These are phyloP conservation scores for Eledone cirrhosa DNA, from an alignment of 2,888 invertebrate genomes.

Conservation along the genomic window DNA sequence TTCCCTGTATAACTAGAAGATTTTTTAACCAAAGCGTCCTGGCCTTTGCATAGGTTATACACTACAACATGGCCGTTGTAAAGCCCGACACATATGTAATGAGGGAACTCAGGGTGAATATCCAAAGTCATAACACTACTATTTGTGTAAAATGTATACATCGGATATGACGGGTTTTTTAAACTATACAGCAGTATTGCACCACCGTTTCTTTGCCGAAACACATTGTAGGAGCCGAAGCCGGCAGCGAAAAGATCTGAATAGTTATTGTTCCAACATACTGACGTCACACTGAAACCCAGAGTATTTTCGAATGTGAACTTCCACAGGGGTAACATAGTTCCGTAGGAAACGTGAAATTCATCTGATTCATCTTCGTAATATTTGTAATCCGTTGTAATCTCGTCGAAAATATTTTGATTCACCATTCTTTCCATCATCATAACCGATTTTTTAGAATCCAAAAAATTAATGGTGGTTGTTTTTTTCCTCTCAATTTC, in stretches of 20 bases:
- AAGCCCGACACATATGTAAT: neutral
- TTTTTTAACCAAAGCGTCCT: neutral
- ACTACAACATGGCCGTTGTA: neutral
- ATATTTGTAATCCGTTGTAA: neutral
- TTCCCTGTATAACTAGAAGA: neutral
- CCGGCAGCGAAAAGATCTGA: neutral
- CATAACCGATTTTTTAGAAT: neutral
- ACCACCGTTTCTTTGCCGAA: neutral
- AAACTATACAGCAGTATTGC: neutral
- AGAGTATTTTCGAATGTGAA: neutral
- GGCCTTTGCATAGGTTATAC: neutral
- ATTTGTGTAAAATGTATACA: neutral
- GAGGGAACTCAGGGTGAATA: neutral
- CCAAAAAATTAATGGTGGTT: neutral
- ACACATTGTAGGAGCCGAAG: neutral
- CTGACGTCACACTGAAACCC: neutral
- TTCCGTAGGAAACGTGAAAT: neutral
- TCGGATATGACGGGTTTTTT: neutral
- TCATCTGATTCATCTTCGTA: neutral
- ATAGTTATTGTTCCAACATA: neutral
- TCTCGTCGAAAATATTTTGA: neutral
- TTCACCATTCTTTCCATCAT: neutral
- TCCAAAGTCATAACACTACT: neutral
- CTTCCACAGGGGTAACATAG: neutral
- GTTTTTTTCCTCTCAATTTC: neutral